phyloP scores from a whole-genome alignment of 2,797 vertebrate species.

The Okamejei kenojei region DNA sequence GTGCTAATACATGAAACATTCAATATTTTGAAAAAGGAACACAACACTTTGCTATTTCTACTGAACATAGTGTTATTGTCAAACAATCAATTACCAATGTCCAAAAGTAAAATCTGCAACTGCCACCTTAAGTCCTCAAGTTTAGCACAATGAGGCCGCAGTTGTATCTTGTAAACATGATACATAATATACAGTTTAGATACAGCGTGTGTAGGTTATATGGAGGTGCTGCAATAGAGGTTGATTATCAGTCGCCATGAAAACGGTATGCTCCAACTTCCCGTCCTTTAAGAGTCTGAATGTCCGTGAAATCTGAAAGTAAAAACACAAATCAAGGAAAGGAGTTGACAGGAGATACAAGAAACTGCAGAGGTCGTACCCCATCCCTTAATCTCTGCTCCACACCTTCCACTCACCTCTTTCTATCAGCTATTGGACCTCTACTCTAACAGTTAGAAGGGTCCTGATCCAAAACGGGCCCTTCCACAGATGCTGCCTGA shows the following conservation, averaged over 20 bases:
- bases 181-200: background rate
- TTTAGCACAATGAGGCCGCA: background rate
- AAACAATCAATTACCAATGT: background rate
- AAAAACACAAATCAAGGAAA: constrained; percentile 33
- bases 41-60: background rate
- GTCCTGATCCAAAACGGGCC: too few species aligned
- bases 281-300: constrained; percentile 81
- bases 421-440: too few species aligned
- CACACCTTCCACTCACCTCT: too few species aligned
- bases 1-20: too few species aligned
- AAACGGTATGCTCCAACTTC: constrained; percentile 86
- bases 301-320: constrained; percentile 71
- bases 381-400: too few species aligned
- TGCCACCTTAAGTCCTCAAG: background rate
- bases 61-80: background rate
- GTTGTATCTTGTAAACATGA: background rate
- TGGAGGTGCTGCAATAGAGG: constrained; percentile 80
- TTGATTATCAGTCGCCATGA: constrained; percentile 83
- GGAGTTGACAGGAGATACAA: too few species aligned
- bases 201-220: constrained; percentile 64
- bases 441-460: too few species aligned
- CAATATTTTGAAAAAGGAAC: too few species aligned
- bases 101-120: background rate
- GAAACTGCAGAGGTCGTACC: too few species aligned
- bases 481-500: too few species aligned